Percentiles rank a stretch among this genome's conserved stretches.
These are phyloP conservation scores for Oligia fasciuncula DNA, from an alignment of 2,888 invertebrate species.

Conservation along the genomic window DNA sequence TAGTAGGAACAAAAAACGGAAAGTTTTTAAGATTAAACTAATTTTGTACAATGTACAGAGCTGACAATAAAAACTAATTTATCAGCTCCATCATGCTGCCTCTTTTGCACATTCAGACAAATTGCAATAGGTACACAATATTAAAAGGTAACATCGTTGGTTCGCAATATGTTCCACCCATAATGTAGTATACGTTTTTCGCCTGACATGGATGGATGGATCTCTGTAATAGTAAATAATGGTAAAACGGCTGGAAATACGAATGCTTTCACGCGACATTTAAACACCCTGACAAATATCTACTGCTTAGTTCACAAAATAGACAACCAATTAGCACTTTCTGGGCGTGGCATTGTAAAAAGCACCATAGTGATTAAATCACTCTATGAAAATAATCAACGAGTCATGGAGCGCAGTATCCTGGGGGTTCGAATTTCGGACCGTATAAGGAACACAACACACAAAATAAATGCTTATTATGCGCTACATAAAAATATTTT, in stretches of 20 bases:
- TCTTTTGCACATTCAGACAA: conserved; percentile 4
- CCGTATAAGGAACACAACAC: too few relatives aligned
- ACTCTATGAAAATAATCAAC: background rate
- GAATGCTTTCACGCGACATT: conserved; percentile 21
- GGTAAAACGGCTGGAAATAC: conserved; percentile 18
- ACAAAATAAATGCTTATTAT: too few relatives aligned
- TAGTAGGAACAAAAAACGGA: background rate
- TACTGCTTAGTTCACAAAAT: background rate
- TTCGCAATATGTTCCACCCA: conserved; percentile 18
- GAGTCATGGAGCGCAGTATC: background rate
- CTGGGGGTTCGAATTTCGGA: too few relatives aligned
- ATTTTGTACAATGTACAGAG: background rate
- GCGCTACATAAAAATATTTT: background rate
- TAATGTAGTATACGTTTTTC: conserved; percentile 34
- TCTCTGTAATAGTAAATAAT: conserved; percentile 58
- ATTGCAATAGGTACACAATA: conserved; percentile 1
- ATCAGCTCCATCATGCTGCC: background rate
- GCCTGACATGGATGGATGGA: conserved; percentile 56
- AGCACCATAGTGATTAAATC: background rate
- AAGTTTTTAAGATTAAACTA: background rate
- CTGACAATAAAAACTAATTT: background rate
- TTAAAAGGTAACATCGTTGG: background rate
- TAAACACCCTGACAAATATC: background rate
- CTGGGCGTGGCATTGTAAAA: background rate
- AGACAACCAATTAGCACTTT: too few relatives aligned